Evolutionary conservation across 2,888 invertebrate genomes (phyloP).

Genomic region (Eilema caniola): DNA sequence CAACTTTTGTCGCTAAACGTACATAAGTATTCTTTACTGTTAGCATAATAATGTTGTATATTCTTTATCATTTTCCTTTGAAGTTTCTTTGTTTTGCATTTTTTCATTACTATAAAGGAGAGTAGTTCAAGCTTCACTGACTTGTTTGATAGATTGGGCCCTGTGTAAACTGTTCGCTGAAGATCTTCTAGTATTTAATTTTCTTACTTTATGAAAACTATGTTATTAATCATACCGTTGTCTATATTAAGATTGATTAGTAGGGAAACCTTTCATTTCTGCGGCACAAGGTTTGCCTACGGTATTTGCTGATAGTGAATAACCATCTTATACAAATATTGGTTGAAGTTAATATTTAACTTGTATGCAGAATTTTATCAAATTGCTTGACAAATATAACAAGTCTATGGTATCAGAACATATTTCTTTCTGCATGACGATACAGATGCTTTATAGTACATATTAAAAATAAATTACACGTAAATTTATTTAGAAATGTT

Average conservation of each 20-base stretch:
- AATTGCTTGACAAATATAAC: not conserved
- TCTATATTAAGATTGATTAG: constrained; percentile 5
- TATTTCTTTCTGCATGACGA: too few relatives aligned
- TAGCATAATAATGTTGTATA: not conserved
- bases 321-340: not conserved
- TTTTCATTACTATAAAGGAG: not conserved
- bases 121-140: not conserved
- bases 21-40: not conserved
- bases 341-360: not conserved
- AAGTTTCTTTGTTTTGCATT: not conserved
- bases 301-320: not conserved
- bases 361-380: not conserved
- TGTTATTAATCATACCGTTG: constrained; percentile 1
- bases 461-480: too few relatives aligned
- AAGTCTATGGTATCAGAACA: not conserved
- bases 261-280: not conserved
- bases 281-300: not conserved
- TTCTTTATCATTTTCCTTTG: not conserved
- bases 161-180: not conserved
- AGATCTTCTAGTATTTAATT: not conserved
- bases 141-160: not conserved
- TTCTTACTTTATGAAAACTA: not conserved
- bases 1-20: not conserved
- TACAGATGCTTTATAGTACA: too few relatives aligned
- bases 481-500: too few relatives aligned